Conservation (phyloP, 2,888 invertebrate genomes). For the Drosophila buzzatii region DNA sequence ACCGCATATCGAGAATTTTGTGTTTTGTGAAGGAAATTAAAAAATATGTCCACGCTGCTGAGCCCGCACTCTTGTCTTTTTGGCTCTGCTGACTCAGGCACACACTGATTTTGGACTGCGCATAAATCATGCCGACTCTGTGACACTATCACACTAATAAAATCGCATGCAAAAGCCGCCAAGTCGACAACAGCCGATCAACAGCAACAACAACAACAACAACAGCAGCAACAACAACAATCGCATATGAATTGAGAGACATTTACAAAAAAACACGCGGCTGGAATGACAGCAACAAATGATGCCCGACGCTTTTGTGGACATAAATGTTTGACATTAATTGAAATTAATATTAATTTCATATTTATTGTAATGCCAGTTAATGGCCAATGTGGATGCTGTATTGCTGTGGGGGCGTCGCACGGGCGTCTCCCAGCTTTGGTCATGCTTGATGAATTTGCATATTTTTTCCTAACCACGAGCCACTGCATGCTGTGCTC, state of each 20-base stretch:
- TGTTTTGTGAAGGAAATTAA: conserved; percentile 69
- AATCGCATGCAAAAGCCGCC: conserved; percentile 75
- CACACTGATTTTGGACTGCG: conserved; percentile 51
- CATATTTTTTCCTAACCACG: conserved; percentile 58
- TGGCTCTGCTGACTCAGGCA: conserved; percentile 48
- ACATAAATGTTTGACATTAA: conserved; percentile 84
- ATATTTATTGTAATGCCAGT: conserved; percentile 80
- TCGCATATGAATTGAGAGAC: conserved; percentile 41
- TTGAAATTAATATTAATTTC: conserved; percentile 84
- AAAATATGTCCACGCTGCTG: conserved; percentile 37
- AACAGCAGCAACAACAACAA: conserved; percentile 17
- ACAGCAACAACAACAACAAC: conserved; percentile 33
- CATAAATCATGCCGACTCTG: conserved; percentile 83
- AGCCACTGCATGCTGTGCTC: conserved; percentile 61
- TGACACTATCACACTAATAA: conserved; percentile 84
- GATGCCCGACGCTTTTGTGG: conserved; percentile 82
- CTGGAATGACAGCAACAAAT: conserved; percentile 79
- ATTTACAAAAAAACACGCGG: conserved; percentile 32
- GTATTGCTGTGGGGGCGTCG: conserved; percentile 57
- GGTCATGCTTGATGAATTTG: conserved; percentile 67
- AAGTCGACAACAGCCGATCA: conserved; percentile 55
- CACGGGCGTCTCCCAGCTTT: conserved; percentile 14
- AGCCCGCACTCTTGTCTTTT: conserved; percentile 30
- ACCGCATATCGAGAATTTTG: conserved; percentile 46
- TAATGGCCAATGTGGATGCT: conserved; percentile 57